phyloP scores from a whole-genome alignment of 2,797 vertebrate species.

The Urophycis tenuis region DNA sequence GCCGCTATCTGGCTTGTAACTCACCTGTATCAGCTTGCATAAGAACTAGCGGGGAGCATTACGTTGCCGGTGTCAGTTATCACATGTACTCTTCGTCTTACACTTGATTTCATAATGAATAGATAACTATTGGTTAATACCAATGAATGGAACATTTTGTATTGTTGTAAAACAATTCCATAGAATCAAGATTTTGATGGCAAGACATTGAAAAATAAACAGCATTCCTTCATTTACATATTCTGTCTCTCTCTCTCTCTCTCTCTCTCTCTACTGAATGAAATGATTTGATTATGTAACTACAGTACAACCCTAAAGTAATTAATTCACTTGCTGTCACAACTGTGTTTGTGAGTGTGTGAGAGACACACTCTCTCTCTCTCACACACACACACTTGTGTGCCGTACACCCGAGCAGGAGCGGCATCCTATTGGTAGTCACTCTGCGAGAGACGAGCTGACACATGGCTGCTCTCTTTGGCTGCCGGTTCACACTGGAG shows the following conservation, averaged over 20 bases:
- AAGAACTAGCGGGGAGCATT: not conserved
- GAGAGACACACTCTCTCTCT: no score
- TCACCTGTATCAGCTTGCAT: not conserved
- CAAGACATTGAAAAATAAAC: not conserved
- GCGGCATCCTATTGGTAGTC: not conserved
- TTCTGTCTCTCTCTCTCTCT: no score
- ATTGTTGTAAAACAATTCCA: no score
- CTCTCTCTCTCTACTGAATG: not conserved
- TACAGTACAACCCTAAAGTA: not conserved
- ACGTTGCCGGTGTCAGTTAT: not conserved
- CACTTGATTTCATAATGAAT: no score
- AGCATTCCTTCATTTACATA: no score
- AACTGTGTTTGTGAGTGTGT: not conserved
- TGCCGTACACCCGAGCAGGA: not conserved
- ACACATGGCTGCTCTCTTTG: not conserved
- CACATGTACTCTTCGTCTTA: not conserved
- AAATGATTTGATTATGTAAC: not conserved
- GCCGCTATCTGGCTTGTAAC: not conserved
- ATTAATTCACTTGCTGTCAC: not conserved
- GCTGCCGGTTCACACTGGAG: not conserved
- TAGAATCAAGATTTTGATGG: no score
- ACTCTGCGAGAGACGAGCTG: not conserved
- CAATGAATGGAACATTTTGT: no score
- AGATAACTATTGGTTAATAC: no score
- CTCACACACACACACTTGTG: no score